These are phyloP conservation scores for Orthonyx spaldingii DNA, from an alignment of 2,113 vertebrate species.

Conservation along the genomic window DNA sequence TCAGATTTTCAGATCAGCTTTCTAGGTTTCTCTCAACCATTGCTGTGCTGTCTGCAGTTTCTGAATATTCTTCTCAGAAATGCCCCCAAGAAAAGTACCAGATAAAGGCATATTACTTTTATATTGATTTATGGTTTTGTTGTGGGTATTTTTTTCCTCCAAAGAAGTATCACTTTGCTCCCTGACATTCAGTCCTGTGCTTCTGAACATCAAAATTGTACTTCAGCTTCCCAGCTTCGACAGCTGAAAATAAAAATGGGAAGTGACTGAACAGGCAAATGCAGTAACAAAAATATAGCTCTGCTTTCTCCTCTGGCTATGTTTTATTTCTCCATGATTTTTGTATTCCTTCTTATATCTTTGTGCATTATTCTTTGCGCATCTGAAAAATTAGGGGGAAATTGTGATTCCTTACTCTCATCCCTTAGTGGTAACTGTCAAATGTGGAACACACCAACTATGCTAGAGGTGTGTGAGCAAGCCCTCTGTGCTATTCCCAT, in stretches of 20 bases:
- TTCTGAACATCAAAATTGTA: neutral
- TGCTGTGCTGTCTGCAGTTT: neutral
- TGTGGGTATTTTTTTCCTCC: neutral
- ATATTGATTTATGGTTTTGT: neutral
- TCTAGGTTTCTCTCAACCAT: neutral
- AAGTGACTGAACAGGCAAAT: neutral
- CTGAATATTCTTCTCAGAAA: neutral
- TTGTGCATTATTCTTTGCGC: neutral
- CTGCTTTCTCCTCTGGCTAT: neutral
- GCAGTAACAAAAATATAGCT: neutral
- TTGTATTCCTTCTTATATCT: neutral
- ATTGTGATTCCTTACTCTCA: neutral
- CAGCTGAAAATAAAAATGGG: neutral
- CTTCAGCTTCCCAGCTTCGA: neutral
- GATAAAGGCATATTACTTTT: neutral
- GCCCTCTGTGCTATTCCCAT: neutral
- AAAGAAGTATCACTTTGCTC: neutral
- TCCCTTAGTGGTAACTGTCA: neutral
- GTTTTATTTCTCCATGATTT: neutral
- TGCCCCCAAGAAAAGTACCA: neutral
- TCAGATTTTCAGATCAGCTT: neutral
- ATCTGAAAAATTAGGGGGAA: neutral
- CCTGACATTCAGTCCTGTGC: neutral
- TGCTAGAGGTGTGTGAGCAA: neutral
- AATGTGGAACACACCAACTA: neutral